Percentiles rank a stretch among this genome's conserved stretches.
phyloP scores from a whole-genome alignment of 1,140 invertebrate genomes.

The Octopus sinensis region DNA sequence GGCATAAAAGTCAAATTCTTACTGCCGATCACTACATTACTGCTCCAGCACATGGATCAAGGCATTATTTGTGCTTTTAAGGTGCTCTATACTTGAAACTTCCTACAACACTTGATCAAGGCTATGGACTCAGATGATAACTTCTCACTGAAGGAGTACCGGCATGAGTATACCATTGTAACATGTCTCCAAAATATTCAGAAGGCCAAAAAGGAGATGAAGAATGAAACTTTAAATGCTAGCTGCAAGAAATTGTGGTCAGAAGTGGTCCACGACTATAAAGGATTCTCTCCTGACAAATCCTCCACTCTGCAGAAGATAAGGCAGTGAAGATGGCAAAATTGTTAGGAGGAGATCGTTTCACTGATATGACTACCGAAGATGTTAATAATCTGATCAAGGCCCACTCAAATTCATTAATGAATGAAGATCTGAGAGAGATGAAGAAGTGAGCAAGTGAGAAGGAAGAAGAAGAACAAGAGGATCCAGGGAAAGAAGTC shows the following conservation, averaged over 20 bases:
- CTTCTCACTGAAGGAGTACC: background rate
- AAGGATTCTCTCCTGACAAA: constrained; percentile 2
- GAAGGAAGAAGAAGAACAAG: constrained; percentile 1
- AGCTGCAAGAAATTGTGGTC: background rate
- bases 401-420: background rate
- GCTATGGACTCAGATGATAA: background rate
- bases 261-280: background rate
- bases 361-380: background rate
- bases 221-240: background rate
- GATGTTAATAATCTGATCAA: constrained; percentile 1
- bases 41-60: constrained; percentile 1
- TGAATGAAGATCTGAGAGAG: background rate
- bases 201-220: constrained; percentile 5
- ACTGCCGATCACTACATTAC: background rate
- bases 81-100: background rate
- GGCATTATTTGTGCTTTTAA: constrained; percentile 5
- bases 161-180: constrained; percentile 7
- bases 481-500: constrained; percentile 4
- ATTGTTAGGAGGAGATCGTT: constrained; percentile 1
- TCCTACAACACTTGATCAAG: background rate
- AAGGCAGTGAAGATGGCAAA: constrained; percentile 1
- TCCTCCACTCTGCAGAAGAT: background rate
- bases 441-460: background rate
- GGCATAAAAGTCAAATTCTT: background rate
- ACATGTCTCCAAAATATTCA: background rate